Percentiles rank a stretch among this genome's conserved stretches.
These are phyloP conservation scores for Neostethus bicornis DNA, from an alignment of 2,797 vertebrate species.

Conservation along the genomic window DNA sequence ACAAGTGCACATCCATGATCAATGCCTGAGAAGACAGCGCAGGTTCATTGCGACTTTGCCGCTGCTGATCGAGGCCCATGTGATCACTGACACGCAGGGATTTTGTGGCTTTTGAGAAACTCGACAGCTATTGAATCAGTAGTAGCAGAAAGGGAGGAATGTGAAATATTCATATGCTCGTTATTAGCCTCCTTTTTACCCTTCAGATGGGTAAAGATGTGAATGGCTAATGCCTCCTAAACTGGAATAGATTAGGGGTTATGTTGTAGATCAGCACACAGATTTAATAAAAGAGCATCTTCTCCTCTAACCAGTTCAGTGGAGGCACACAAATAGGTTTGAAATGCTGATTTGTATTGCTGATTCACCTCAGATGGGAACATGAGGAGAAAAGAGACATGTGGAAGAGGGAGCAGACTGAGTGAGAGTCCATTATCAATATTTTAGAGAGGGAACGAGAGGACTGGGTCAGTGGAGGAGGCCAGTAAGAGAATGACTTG, in stretches of 20 bases:
- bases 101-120: slow-evolving; percentile 35
- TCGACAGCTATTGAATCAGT: slow-evolving; percentile 56
- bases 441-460: slow-evolving; percentile 64
- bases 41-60: slow-evolving; percentile 38
- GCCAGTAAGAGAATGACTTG: slow-evolving; percentile 38
- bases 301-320: slow-evolving; percentile 42
- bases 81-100: slow-evolving; percentile 45
- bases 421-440: slow-evolving; percentile 64
- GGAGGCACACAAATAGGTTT: slow-evolving; percentile 17
- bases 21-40: slow-evolving; percentile 25
- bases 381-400: slow-evolving; percentile 30
- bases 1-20: slow-evolving; percentile 54
- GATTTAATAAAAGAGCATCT: slow-evolving; percentile 32
- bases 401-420: slow-evolving; percentile 11
- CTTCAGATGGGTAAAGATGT: slow-evolving; percentile 21
- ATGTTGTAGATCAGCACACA: slow-evolving; percentile 19
- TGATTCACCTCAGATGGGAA: slow-evolving; percentile 52
- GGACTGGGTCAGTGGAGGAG: slow-evolving; percentile 71
- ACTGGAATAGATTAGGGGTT: slow-evolving; percentile 21
- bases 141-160: slow-evolving; percentile 40
- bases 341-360: slow-evolving; percentile 22
- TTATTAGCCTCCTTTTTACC: slow-evolving; percentile 34
- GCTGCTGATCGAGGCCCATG: slow-evolving; percentile 57
- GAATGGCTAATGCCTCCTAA: slow-evolving; percentile 49
- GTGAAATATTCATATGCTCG: slow-evolving; percentile 72